Evolutionary conservation across 2,888 invertebrate species (phyloP), one percentile per base, ranked within the genome.

Genomic region (Xylocampa areola): DNA sequence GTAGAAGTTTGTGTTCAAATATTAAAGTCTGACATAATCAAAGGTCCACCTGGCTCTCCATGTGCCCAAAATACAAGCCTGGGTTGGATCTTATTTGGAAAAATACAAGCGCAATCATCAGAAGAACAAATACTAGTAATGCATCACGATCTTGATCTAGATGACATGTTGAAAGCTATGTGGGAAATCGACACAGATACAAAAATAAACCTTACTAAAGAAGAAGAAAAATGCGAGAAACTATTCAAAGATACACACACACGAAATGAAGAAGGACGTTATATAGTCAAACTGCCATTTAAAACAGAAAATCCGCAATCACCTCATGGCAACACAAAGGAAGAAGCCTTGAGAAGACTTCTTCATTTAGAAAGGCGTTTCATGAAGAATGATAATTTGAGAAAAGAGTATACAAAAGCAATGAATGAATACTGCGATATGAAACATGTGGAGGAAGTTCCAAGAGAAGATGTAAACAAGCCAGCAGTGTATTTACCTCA

Each of bases 1-100:
- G 68, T 68, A 10, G 37, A 59, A 5, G 70, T 54, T 45, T 75
- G 61, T 49, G 59, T 55, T 13, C 43, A 63, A 25, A 71, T 69
- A 23, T 1, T 70, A 16, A 36, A 64, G 72, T 50, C 67, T 68
- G 16, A 61, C 61, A 10, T 65, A 61, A 4, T n/a, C n/a, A n/a
- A n/a, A n/a, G n/a, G n/a, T n/a, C n/a, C n/a, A n/a, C n/a, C n/a
- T n/a, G n/a, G n/a, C n/a, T n/a, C n/a, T n/a, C n/a, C n/a, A n/a
- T n/a, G n/a, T n/a, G n/a, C n/a, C n/a, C n/a, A n/a, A n/a, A n/a
- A n/a, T n/a, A n/a, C n/a, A n/a, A n/a, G n/a, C n/a, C n/a, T n/a
- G n/a, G n/a, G n/a, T n/a, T n/a, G n/a, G n/a, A n/a, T n/a, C n/a
- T n/a, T n/a, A n/a, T n/a, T n/a, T n/a, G n/a, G n/a, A n/a, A n/a